A percentile compares a stretch with the other conserved stretches of the same genome.
Conservation (phyloP, 2,888 invertebrate genomes). For the Cantharis flavilabris region DNA sequence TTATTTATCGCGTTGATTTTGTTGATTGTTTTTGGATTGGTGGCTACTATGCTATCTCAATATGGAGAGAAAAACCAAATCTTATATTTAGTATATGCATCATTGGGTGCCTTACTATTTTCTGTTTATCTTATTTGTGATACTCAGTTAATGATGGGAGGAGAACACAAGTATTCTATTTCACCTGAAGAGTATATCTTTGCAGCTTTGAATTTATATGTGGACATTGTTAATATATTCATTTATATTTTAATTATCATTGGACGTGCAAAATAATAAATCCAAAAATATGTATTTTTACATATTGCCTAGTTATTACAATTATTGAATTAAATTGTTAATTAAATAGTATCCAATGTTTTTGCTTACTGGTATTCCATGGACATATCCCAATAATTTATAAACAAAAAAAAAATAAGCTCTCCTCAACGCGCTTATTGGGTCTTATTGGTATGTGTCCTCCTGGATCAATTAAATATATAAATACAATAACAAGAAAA, state of each 20-base stretch:
- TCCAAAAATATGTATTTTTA: not conserved
- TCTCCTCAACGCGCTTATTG: too few species aligned
- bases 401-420: too few species aligned
- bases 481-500: too few species aligned
- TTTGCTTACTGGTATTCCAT: too few species aligned
- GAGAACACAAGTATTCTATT: conserved; percentile 87
- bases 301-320: not conserved
- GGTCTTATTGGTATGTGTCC: too few species aligned
- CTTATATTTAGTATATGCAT: conserved; percentile 77
- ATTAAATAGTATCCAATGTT: too few species aligned
- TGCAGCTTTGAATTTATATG: conserved; percentile 85
- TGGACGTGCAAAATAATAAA: not conserved
- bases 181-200: conserved; percentile 95
- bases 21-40: conserved; percentile 78
- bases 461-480: too few species aligned
- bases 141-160: conserved; percentile 92
- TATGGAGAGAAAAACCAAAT: conserved; percentile 53
- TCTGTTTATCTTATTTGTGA: conserved; percentile 89
- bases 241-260: conserved; percentile 71
- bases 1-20: conserved; percentile 78
- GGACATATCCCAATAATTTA: too few species aligned
- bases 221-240: conserved; percentile 91
- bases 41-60: conserved; percentile 59
- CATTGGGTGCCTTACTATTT: conserved; percentile 85
- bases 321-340: not conserved